Evolutionary conservation across 2,113 vertebrate genomes (phyloP).

Genomic region (Rhipidura dahli): DNA sequence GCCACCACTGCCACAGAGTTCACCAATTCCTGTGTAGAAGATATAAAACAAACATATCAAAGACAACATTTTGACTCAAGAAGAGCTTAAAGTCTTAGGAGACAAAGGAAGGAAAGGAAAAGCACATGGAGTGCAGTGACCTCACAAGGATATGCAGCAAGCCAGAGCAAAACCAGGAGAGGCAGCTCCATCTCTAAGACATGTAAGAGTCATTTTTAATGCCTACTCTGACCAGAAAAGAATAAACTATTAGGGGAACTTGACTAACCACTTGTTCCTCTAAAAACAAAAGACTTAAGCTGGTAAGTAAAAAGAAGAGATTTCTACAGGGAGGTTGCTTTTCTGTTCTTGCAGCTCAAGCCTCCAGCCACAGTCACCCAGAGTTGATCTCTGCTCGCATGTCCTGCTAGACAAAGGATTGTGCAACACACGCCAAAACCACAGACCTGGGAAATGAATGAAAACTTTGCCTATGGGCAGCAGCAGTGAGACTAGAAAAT

Average conservation of each 20-base stretch:
- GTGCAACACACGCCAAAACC: neutral
- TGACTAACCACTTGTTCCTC: neutral
- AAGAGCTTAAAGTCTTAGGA: neutral
- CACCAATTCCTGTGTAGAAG: neutral
- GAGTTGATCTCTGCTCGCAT: accelerated
- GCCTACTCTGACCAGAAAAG: neutral
- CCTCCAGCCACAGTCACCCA: neutral
- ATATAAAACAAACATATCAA: neutral
- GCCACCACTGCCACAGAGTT: neutral
- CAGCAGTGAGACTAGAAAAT: neutral
- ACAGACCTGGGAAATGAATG: neutral
- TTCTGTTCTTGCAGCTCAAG: neutral
- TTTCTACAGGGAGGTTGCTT: neutral
- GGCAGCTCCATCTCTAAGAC: neutral
- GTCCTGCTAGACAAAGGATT: neutral
- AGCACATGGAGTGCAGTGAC: neutral
- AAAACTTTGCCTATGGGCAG: neutral
- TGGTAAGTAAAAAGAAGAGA: neutral
- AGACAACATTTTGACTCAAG: neutral
- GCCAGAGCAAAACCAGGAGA: neutral
- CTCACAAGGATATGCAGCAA: neutral
- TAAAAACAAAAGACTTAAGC: neutral
- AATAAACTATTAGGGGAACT: neutral
- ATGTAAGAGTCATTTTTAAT: neutral
- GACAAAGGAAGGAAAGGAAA: neutral